Percentiles rank a stretch among this genome's conserved stretches.
Evolutionary conservation across 1,140 invertebrate genomes (phyloP).

Genomic region (Sinonovacula constricta): DNA sequence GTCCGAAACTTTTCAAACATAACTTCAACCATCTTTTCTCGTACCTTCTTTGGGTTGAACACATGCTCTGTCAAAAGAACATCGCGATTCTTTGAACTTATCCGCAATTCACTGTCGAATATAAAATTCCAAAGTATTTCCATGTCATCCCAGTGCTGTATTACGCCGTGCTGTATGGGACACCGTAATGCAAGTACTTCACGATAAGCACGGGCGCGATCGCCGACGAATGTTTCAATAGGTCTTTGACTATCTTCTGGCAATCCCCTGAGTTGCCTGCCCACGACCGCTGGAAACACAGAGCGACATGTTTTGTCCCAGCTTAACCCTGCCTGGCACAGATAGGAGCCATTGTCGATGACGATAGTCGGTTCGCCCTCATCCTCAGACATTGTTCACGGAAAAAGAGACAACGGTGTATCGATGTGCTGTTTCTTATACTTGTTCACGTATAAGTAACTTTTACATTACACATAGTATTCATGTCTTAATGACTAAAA

Average conservation of each 20-base stretch:
- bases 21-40: slow-evolving; percentile 18
- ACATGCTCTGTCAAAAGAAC: slow-evolving; percentile 14
- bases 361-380: not conserved
- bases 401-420: no score
- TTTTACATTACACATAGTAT: no score
- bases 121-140: slow-evolving; percentile 19
- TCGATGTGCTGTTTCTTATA: no score
- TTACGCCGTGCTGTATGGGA: not conserved
- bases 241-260: no score
- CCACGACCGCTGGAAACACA: no score
- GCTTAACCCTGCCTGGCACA: slow-evolving; percentile 13
- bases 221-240: no score
- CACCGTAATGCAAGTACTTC: not conserved
- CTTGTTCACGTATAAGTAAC: no score
- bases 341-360: slow-evolving; percentile 18
- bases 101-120: not conserved
- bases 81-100: not conserved
- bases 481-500: no score
- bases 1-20: no score
- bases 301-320: slow-evolving; percentile 22
- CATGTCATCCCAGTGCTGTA: slow-evolving; percentile 17
- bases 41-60: not conserved
- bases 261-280: no score
- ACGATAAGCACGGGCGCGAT: not conserved
- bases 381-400: slow-evolving; percentile 1